Evolutionary conservation across 2,888 invertebrate species (phyloP).

Genomic region (Lasius fuliginosus): DNA sequence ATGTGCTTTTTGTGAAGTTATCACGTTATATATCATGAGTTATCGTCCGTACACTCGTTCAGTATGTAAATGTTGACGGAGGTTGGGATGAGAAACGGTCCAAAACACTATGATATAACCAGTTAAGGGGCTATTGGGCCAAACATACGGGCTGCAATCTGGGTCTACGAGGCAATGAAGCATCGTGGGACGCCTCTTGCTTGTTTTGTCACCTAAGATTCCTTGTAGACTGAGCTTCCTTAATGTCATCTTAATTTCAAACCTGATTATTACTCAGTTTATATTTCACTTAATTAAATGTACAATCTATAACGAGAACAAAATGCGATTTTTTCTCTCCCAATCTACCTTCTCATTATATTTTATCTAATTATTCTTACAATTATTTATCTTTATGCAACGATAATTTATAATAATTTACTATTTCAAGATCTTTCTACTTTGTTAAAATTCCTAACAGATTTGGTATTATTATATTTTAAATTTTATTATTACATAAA

Average conservation of each 20-base stretch:
- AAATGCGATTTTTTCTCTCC: neutral
- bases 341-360: neutral
- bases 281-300: neutral
- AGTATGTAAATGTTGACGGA: conserved; percentile 68
- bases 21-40: conserved; percentile 53
- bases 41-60: conserved; percentile 61
- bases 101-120: conserved; percentile 74
- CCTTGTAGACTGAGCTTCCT: neutral
- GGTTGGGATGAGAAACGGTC: conserved; percentile 63
- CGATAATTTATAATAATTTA: neutral
- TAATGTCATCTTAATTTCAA: conserved; percentile 1
- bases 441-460: neutral
- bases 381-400: neutral
- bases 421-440: neutral
- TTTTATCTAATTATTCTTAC: neutral
- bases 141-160: conserved; percentile 63
- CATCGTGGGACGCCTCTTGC: conserved; percentile 33
- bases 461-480: neutral
- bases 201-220: conserved; percentile 43
- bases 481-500: neutral
- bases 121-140: conserved; percentile 72
- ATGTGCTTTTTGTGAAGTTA: conserved; percentile 45
- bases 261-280: neutral
- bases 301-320: neutral
- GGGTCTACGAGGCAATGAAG: conserved; percentile 47